Evolutionary conservation across 1,140 invertebrate genomes (phyloP).

Genomic region (Saccostrea echinata): DNA sequence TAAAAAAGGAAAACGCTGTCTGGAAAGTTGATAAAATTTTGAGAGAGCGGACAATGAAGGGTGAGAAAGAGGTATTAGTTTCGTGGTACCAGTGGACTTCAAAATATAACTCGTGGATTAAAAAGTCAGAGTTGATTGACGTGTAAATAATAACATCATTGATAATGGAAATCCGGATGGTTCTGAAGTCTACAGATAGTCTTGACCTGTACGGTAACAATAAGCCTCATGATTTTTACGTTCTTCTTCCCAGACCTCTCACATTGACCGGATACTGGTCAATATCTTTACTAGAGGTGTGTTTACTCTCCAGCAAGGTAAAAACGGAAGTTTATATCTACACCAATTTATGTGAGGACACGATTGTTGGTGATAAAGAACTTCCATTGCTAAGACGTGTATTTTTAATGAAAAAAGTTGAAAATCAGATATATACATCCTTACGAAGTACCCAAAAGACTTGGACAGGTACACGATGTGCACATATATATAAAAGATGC

Average conservation of each 20-base stretch:
- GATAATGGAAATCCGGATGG: not conserved
- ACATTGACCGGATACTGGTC: constrained; percentile 29
- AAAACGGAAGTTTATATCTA: constrained; percentile 21
- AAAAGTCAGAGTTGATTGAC: constrained; percentile 22
- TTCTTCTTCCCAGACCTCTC: constrained; percentile 36
- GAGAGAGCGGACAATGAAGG: not conserved
- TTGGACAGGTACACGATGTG: constrained; percentile 42
- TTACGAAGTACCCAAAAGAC: constrained; percentile 42
- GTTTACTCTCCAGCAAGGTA: not conserved
- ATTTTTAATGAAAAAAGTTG: not conserved
- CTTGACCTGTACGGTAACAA: not conserved
- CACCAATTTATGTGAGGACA: constrained; percentile 44
- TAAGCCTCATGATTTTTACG: constrained; percentile 40
- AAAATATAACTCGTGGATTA: not conserved
- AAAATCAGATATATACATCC: constrained; percentile 33
- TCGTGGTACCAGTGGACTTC: not conserved
- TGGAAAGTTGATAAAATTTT: constrained; percentile 46
- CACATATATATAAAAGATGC: constrained; percentile 51
- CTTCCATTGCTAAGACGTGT: constrained; percentile 33
- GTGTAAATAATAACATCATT: not conserved
- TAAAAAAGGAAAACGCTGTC: constrained; percentile 43
- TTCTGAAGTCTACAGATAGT: constrained; percentile 36
- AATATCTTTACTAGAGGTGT: constrained; percentile 18
- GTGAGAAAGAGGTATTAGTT: constrained; percentile 9
- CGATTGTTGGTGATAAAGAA: constrained; percentile 36